These are phyloP conservation scores for Coronaproctus castanopsis DNA, from an alignment of 2,888 invertebrate genomes.

Conservation along the genomic window DNA sequence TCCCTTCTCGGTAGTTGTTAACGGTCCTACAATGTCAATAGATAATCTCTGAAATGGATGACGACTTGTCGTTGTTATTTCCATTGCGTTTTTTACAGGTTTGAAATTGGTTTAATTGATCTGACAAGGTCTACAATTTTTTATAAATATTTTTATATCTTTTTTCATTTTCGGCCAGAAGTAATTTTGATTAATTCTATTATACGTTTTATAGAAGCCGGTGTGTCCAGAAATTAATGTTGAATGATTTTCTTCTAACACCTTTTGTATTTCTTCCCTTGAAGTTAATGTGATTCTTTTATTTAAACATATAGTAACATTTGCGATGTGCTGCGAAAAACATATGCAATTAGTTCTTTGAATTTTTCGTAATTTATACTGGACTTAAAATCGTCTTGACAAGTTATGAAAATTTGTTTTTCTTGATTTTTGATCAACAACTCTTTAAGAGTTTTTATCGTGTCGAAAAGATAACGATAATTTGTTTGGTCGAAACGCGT, in stretches of 20 bases:
- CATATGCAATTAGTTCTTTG: no score
- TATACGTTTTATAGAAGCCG: neutral
- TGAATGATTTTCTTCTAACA: neutral
- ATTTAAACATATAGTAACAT: no score
- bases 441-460: neutral
- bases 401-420: neutral
- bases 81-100: neutral
- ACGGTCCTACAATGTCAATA: no score
- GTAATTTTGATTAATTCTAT: neutral
- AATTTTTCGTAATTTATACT: no score
- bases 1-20: neutral
- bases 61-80: neutral
- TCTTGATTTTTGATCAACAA: neutral
- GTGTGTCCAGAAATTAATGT: neutral
- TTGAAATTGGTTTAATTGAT: neutral
- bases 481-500: neutral
- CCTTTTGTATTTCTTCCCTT: neutral
- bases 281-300: neutral
- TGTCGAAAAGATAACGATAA: neutral
- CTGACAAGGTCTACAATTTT: neutral
- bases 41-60: neutral
- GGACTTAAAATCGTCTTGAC: no score
- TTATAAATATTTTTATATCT: neutral
- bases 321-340: no score
- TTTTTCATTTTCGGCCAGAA: neutral